phyloP scores from a whole-genome alignment of 1,140 invertebrate genomes.

The Drosophila nigrodunni region DNA sequence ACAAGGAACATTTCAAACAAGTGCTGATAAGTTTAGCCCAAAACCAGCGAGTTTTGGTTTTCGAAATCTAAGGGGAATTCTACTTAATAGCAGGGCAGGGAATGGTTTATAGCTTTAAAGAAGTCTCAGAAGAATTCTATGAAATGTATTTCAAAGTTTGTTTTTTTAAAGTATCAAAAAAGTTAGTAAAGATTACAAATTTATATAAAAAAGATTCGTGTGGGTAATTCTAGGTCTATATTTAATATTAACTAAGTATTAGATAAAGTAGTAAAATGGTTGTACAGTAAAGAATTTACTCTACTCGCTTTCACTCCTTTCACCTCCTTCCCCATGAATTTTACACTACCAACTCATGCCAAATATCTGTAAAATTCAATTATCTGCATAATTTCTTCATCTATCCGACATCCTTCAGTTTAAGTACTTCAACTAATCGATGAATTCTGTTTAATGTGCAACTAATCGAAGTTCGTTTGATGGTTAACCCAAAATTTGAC shows the following conservation, averaged over 20 bases:
- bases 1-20: not conserved
- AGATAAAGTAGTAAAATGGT: no score
- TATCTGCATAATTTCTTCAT: not conserved
- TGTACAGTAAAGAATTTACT: no score
- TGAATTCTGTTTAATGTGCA: constrained; percentile 32
- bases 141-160: no score
- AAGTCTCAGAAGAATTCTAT: no score
- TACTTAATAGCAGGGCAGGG: not conserved
- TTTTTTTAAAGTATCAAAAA: no score
- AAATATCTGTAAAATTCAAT: not conserved
- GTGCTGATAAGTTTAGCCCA: not conserved
- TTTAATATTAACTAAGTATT: no score
- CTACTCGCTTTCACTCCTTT: no score
- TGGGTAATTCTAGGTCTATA: no score
- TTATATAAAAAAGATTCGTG: no score
- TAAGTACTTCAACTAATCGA: constrained; percentile 12
- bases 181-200: no score
- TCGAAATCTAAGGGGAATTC: not conserved
- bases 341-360: not conserved
- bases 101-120: no score
- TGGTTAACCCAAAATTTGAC: constrained; percentile 73
- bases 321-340: no score
- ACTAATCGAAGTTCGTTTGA: constrained; percentile 49
- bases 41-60: not conserved
- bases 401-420: not conserved